phyloP scores from a whole-genome alignment of 1,140 invertebrate species.

The Panagrolaimus sp. region DNA sequence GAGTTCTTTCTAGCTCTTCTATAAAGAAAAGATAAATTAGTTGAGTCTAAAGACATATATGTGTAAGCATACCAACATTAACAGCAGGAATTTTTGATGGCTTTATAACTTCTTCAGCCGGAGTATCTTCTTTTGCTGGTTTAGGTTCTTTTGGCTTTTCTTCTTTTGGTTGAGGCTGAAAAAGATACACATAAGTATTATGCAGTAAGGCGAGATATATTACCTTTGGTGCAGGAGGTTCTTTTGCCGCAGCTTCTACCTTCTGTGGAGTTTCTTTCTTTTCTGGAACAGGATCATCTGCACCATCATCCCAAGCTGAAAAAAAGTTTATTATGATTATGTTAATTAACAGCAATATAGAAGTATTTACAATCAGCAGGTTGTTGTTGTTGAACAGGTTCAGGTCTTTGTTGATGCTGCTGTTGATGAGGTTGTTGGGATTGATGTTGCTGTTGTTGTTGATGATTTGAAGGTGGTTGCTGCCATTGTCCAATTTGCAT shows the following conservation, averaged over 20 bases:
- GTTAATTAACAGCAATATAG: too few relatives aligned
- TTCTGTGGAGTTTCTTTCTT: neutral
- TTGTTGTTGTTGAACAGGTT: neutral
- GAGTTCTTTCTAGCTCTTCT: conserved; percentile 42
- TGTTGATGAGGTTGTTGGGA: neutral
- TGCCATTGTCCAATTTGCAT: neutral
- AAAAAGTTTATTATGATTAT: conserved; percentile 4
- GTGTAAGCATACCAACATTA: conserved; percentile 1
- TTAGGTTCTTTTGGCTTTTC: conserved; percentile 18
- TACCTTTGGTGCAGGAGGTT: conserved; percentile 8
- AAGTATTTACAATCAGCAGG: conserved; percentile 13
- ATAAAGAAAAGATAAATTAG: neutral
- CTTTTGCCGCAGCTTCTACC: neutral
- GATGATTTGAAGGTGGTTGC: conserved; percentile 13
- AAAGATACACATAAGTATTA: too few relatives aligned
- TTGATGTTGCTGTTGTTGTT: conserved; percentile 5
- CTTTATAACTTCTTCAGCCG: neutral
- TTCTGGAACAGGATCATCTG: neutral
- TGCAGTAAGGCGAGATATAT: neutral
- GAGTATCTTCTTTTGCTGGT: conserved; percentile 15
- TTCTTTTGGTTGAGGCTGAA: conserved; percentile 16
- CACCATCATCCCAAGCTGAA: conserved; percentile 34
- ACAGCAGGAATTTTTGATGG: neutral
- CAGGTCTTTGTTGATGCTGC: conserved; percentile 5
- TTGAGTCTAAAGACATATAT: too few relatives aligned